Evolutionary conservation across 2,888 invertebrate genomes (phyloP).

Genomic region (Odontocolon sp.): DNA sequence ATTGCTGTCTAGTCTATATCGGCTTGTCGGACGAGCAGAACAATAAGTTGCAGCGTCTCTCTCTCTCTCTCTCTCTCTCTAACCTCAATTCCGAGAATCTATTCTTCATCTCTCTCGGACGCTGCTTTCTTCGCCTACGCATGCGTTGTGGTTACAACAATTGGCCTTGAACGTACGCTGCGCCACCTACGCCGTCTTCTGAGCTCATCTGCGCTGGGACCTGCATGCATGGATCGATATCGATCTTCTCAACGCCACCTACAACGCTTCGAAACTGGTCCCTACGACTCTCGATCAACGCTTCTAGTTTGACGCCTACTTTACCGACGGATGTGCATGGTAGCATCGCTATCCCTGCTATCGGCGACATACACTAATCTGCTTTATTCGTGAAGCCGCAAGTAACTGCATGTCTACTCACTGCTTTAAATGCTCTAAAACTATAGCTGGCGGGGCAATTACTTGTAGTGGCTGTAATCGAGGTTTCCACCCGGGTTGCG

Average conservation of each 20-base stretch:
- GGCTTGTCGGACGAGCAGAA: slow-evolving; percentile 31
- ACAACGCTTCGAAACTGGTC: neutral
- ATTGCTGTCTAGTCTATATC: no score
- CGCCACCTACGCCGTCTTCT: neutral
- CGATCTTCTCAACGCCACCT: neutral
- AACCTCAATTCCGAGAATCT: neutral
- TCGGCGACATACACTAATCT: neutral
- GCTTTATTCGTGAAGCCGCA: no score
- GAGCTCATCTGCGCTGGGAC: neutral
- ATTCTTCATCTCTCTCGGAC: neutral
- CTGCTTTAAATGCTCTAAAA: neutral
- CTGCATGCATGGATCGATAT: no score
- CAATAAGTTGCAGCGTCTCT: neutral
- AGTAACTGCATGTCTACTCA: neutral
- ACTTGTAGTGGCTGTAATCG: neutral
- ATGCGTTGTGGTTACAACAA: neutral
- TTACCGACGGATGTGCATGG: neutral
- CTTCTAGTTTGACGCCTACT: neutral
- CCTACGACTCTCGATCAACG: neutral
- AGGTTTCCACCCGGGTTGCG: neutral
- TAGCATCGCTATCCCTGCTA: neutral
- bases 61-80: no score
- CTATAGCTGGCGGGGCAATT: neutral
- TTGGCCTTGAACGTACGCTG: neutral
- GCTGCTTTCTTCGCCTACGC: neutral